Percentiles rank a stretch among this genome's conserved stretches.
Conservation (phyloP, 2,888 invertebrate genomes). For the Callimorpha dominula region DNA sequence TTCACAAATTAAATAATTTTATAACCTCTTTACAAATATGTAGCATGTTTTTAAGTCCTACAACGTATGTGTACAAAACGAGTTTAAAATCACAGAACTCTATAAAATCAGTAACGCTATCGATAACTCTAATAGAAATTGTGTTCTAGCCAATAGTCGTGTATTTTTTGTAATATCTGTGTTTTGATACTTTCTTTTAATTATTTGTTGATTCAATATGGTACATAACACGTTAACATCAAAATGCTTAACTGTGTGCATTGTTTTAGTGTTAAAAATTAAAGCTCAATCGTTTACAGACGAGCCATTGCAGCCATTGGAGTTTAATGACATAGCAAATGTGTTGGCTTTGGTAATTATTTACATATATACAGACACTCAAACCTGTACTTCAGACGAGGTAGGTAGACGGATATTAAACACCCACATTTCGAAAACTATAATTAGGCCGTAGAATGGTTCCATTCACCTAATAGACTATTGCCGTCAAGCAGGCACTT, state of each 20-base stretch:
- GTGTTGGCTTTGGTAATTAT: conserved; percentile 53
- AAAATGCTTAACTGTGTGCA: background rate
- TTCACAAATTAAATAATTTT: background rate
- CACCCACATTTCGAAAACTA: too few species aligned
- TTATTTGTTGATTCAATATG: background rate
- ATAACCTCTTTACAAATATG: too few species aligned
- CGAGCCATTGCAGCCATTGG: conserved; percentile 1
- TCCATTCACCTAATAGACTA: too few species aligned
- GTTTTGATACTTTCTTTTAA: background rate
- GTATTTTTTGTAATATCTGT: background rate
- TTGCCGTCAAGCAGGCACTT: too few species aligned
- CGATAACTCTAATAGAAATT: conserved; percentile 6
- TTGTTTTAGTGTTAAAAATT: background rate
- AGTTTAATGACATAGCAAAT: conserved; percentile 47
- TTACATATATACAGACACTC: background rate
- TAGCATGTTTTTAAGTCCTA: too few species aligned
- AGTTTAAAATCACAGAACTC: background rate
- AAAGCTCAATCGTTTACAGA: conserved; percentile 4
- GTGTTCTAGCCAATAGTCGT: background rate
- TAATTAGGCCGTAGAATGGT: too few species aligned
- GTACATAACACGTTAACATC: background rate
- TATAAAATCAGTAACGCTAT: conserved; percentile 13
- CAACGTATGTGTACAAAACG: background rate
- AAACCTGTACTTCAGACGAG: background rate
- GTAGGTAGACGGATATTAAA: too few species aligned